Evolutionary conservation across 2,888 invertebrate species (phyloP), one percentile per base, ranked within the genome.

Genomic region (Formica aserva): DNA sequence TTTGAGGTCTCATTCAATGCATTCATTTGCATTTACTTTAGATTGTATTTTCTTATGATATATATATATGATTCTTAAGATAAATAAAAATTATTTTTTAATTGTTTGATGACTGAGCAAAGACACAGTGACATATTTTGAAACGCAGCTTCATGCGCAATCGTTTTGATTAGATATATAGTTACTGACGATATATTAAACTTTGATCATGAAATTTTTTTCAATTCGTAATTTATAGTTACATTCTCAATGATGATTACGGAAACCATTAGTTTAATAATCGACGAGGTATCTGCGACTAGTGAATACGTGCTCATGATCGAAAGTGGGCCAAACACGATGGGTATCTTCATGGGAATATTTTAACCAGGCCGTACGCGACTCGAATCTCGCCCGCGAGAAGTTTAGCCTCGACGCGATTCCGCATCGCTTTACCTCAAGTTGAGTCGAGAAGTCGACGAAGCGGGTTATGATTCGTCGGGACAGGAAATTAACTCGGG

Each of bases 291-390:
- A 72, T 60, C 32, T 60, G 18, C 4, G 57, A 69, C 29, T 22
- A 57, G 41, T 15, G 29, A 55, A 32, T 32, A 18, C 6, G 13
- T 48, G 32, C 63, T 55, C 41, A 22, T 41, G 18, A 69, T 45
- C 57, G 78, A 72, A 80, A 80, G 72, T 60, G 60, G 78, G 72
- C 72, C 45, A 60, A 26, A 13, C 60, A 29, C 18, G 72, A 80
- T 80, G 72, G 72, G 18, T 80, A 80, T 80, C 78, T 80, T 13
- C 22, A 35, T 80, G 72, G 60, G 41, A 80, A 80, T 69, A 60
- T 45, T 57, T 32, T 15, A 32, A 22, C 32, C 22, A 1, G 57
- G 57, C n/a, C 32, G 57, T 45, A 29, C 29, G 29, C 11, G 55
- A 57, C 66, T 67, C 1, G 26, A 71, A n/a, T 18, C n/a, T 57